phyloP scores from a whole-genome alignment of 1,140 invertebrate species.

The Whitmania pigra region DNA sequence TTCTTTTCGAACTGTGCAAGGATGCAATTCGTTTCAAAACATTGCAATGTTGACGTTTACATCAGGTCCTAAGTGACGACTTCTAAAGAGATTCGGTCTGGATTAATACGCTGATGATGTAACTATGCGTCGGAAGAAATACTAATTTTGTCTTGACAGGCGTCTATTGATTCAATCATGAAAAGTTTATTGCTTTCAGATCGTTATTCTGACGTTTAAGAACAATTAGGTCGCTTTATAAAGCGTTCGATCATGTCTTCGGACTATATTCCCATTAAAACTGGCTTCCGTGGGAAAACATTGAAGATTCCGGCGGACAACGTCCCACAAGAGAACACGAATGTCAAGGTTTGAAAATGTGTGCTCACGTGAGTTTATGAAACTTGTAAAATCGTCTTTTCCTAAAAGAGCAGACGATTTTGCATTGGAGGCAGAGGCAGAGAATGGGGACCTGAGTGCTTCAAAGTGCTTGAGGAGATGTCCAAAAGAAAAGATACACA shows the following conservation, averaged over 20 bases:
- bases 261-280: conserved; percentile 2
- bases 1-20: neutral
- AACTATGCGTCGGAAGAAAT: no score
- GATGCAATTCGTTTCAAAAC: neutral
- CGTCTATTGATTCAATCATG: no score
- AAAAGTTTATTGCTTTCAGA: no score
- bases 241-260: conserved; percentile 1
- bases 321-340: neutral
- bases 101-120: no score
- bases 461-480: conserved; percentile 20
- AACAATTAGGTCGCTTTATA: neutral
- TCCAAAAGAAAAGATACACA: conserved; percentile 19
- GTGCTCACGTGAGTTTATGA: no score
- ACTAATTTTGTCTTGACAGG: no score
- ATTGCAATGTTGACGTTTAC: conserved; percentile 5
- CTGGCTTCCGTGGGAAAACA: neutral
- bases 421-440: conserved; percentile 16
- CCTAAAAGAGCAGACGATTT: neutral
- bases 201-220: neutral
- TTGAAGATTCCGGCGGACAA: neutral
- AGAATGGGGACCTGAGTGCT: conserved; percentile 17
- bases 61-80: neutral
- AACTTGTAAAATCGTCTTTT: no score
- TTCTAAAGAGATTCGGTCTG: neutral
- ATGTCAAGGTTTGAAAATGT: no score